Evolutionary conservation across 2,888 invertebrate genomes (phyloP), one percentile per base, ranked within the genome.

Genomic region (Acanthopleura granulata): DNA sequence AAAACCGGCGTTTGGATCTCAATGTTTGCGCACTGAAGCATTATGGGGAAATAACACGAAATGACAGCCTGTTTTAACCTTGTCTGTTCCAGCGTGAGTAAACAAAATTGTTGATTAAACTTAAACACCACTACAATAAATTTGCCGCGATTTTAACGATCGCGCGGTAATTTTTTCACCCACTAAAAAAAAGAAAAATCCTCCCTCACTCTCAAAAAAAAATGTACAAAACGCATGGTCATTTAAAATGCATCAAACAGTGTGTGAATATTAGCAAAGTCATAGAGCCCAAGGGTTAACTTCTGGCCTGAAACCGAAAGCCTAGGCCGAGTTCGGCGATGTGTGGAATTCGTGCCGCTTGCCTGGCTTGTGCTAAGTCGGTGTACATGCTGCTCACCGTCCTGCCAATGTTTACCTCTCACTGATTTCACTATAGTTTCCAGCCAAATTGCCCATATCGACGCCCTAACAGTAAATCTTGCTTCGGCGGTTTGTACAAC

Each of bases 391-490:
- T 25, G 25, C 18, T 1, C 4, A 15, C 25, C 4, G 22, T 16
- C 3, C 27, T 27, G 29, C 25, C 1, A 16, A 6, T 66, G 66
- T 66, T 66, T 66, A 27, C 29, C 25, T 27, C 29, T 15, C 29
- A 6, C 16, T 27, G 27, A 66, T 27, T 66, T 66, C 66, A 66
- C 66, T 27, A n/a, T n/a, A 27, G 66, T 66, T 66, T 57, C 22
- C 51, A 22, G 25, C 15, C 62, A 18, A 22, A n/a, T 62, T 62
- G 14, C 62, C 22, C 66, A 40, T 25, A 66, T 25, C 25, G 25
- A 66, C 66, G 66, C 66, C 66, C 66, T 1, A 22, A 22, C 29
- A 22, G 66, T 66, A 22, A 66, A 66, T 27, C 25, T 66, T 18
- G 22, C 57, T 22, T 57, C 40, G 40, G 40, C 40, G 40, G 40